Evolutionary conservation across 1,140 invertebrate genomes (phyloP).

Genomic region (Zophobas morio): DNA sequence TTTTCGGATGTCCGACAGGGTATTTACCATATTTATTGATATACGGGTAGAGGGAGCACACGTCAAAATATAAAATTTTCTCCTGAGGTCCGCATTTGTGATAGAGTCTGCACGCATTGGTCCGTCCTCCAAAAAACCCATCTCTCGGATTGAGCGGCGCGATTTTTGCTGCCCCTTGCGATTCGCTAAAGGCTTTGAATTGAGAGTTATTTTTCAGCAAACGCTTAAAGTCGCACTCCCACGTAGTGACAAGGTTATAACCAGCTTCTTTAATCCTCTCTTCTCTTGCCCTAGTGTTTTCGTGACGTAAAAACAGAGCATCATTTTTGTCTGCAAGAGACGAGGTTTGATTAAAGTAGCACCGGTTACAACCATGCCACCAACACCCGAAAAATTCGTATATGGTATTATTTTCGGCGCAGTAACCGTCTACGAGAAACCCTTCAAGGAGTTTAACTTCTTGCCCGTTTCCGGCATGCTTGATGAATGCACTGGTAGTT

Average conservation of each 20-base stretch:
- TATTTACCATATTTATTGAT: too few species aligned
- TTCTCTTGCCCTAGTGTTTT: background rate
- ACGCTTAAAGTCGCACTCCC: slow-evolving; percentile 40
- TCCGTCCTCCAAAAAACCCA: slow-evolving; percentile 35
- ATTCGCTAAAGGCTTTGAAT: slow-evolving; percentile 17
- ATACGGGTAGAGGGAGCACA: background rate
- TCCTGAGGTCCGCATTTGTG: slow-evolving; percentile 10
- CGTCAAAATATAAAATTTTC: slow-evolving; percentile 33
- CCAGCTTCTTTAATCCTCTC: background rate
- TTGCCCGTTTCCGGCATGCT: slow-evolving; percentile 12
- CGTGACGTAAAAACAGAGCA: background rate
- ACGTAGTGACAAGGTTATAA: slow-evolving; percentile 19
- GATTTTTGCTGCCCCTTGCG: background rate
- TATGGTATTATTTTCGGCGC: background rate
- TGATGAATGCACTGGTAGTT: background rate
- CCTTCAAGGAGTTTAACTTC: slow-evolving; percentile 15
- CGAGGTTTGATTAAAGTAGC: background rate
- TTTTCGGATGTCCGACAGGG: background rate
- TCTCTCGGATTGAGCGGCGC: slow-evolving; percentile 38
- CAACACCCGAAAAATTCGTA: slow-evolving; percentile 43
- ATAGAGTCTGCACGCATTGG: slow-evolving; percentile 8
- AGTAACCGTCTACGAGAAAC: slow-evolving; percentile 31
- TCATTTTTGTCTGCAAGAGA: background rate
- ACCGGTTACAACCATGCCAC: slow-evolving; percentile 13
- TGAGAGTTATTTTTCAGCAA: slow-evolving; percentile 12